A percentile compares a stretch with the other conserved stretches of the same genome.
Evolutionary conservation across 2,113 vertebrate genomes (phyloP).

Genomic region (Periophthalmodon schlosseri): DNA sequence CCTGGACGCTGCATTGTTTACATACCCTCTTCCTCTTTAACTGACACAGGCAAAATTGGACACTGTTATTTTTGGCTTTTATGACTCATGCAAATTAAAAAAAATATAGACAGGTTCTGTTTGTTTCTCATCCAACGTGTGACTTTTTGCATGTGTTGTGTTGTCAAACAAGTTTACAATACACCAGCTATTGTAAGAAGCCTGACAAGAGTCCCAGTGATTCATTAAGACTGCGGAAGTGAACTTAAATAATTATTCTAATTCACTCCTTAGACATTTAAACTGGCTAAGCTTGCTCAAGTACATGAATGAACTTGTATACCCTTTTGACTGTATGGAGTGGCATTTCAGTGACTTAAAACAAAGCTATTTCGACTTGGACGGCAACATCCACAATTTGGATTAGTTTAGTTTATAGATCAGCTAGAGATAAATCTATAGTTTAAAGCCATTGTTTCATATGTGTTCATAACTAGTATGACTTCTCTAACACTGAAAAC

Average conservation of each 20-base stretch:
- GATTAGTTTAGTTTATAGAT: neutral
- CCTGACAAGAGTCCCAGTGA: neutral
- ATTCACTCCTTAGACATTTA: slow-evolving; percentile 55
- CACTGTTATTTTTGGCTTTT: neutral
- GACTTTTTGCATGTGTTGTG: neutral
- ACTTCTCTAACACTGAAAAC: neutral
- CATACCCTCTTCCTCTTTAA: slow-evolving; percentile 37
- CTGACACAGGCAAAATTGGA: slow-evolving; percentile 31
- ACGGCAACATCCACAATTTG: neutral
- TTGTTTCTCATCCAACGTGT: neutral
- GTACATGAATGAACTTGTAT: slow-evolving; percentile 22
- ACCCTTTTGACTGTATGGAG: slow-evolving; percentile 19
- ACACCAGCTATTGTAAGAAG: neutral
- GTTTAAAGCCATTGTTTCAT: neutral
- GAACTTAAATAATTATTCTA: slow-evolving; percentile 1
- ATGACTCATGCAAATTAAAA: neutral
- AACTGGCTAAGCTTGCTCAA: slow-evolving; percentile 28
- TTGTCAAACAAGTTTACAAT: neutral
- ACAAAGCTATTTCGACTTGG: neutral
- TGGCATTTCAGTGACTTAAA: neutral
- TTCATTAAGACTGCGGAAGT: slow-evolving; percentile 10
- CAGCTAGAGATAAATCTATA: neutral
- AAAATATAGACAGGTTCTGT: neutral
- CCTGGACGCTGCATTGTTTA: slow-evolving; percentile 37
- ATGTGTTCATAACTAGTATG: neutral